These are phyloP conservation scores for Stenopsyche tienmushanensis DNA, from an alignment of 1,140 invertebrate species.

Conservation along the genomic window DNA sequence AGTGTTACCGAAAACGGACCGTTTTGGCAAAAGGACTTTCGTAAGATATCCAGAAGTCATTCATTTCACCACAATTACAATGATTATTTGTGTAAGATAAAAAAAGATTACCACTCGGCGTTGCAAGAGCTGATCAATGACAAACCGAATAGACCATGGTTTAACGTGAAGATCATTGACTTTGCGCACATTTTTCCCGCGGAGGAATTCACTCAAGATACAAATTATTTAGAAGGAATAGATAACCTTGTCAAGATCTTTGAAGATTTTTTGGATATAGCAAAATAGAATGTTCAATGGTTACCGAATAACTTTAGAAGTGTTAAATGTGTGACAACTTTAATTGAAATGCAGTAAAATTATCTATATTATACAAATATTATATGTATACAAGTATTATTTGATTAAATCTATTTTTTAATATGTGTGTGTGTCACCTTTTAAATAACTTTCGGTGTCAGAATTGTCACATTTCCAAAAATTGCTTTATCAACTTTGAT, in stretches of 20 bases:
- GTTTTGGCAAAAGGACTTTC: conserved; percentile 51
- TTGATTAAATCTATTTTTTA: too few relatives aligned
- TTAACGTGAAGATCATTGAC: conserved; percentile 82
- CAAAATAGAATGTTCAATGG: too few relatives aligned
- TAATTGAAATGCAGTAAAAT: too few relatives aligned
- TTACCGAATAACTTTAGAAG: too few relatives aligned
- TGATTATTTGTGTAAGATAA: conserved; percentile 60
- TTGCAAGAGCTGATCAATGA: conserved; percentile 53
- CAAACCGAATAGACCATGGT: conserved; percentile 57
- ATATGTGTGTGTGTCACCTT: too few relatives aligned
- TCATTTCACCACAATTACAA: conserved; percentile 67
- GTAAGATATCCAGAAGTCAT: conserved; percentile 61
- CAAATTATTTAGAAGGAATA: conserved; percentile 77
- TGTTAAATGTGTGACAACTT: too few relatives aligned
- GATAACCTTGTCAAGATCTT: conserved; percentile 73
- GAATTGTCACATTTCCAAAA: too few relatives aligned
- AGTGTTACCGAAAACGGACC: conserved; percentile 28
- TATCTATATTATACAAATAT: too few relatives aligned
- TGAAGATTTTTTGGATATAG: conserved; percentile 60
- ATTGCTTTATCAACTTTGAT: too few relatives aligned
- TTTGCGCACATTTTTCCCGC: conserved; percentile 85
- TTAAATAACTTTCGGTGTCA: too few relatives aligned
- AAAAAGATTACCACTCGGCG: conserved; percentile 59
- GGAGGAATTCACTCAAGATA: conserved; percentile 62
- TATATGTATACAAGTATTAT: too few relatives aligned